Conservation (phyloP, 2,888 invertebrate species). For the Xanthorhoe designata region DNA sequence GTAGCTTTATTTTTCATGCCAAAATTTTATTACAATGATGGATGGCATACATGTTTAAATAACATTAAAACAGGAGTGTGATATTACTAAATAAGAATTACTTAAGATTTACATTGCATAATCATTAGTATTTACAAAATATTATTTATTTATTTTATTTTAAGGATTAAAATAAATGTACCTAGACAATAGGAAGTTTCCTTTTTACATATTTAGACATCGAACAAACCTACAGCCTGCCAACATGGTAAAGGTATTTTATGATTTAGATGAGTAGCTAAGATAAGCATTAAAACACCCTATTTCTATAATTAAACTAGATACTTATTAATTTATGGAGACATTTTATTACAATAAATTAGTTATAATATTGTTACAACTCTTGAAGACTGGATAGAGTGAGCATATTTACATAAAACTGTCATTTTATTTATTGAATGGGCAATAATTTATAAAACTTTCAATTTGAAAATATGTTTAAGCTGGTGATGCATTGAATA, state of each 20-base stretch:
- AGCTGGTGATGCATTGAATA: background rate
- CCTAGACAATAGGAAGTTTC: background rate
- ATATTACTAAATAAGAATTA: constrained; percentile 4
- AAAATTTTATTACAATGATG: constrained; percentile 46
- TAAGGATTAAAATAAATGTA: too few relatives aligned
- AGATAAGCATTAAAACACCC: constrained; percentile 12
- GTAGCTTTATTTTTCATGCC: constrained; percentile 66
- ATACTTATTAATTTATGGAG: constrained; percentile 6
- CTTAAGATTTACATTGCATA: constrained; percentile 18
- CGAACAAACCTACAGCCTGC: constrained; percentile 1
- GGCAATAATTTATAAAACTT: constrained; percentile 20
- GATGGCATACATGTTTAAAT: constrained; percentile 48
- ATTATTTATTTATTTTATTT: too few relatives aligned
- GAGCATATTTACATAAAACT: constrained; percentile 25
- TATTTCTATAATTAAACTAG: constrained; percentile 21
- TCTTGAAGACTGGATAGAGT: constrained; percentile 17
- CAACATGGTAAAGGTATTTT: constrained; percentile 2
- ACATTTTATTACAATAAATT: constrained; percentile 26
- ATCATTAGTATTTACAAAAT: constrained; percentile 23
- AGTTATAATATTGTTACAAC: constrained; percentile 23
- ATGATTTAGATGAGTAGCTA: constrained; percentile 3
- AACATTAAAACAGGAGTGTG: constrained; percentile 9
- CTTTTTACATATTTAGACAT: constrained; percentile 14
- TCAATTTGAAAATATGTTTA: background rate
- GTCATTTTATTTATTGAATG: constrained; percentile 8